These are phyloP conservation scores for Octodon degus DNA, from an alignment of 2,113 vertebrate species.

Conservation along the genomic window DNA sequence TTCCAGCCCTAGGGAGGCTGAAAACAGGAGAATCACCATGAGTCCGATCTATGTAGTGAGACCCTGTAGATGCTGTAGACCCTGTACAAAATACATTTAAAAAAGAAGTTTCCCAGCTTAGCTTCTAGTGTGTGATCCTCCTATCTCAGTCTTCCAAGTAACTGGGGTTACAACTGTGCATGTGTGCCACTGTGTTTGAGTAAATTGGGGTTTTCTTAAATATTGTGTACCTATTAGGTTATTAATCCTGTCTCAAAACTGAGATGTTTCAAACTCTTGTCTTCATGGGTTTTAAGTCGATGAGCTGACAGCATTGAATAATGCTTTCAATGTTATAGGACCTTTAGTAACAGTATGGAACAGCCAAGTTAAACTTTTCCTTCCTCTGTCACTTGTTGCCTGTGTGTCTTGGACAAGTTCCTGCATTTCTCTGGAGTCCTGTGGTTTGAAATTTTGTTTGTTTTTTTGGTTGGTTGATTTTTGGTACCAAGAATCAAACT, in stretches of 20 bases:
- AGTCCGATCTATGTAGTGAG: too few species aligned
- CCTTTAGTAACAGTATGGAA: neutral
- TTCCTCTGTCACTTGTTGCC: neutral
- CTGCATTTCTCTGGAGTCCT: neutral
- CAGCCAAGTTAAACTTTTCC: neutral
- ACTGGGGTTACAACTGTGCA: neutral
- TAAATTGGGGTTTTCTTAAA: constrained; percentile 34
- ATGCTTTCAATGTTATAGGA: neutral
- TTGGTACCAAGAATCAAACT: too few species aligned
- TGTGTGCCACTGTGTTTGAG: neutral
- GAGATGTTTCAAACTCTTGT: neutral
- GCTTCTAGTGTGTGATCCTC: neutral
- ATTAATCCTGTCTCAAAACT: neutral
- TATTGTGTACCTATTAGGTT: neutral
- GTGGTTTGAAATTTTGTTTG: neutral
- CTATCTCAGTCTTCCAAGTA: neutral
- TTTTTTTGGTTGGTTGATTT: too few species aligned
- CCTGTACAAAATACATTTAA: too few species aligned
- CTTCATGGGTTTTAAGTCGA: neutral
- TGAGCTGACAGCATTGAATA: neutral
- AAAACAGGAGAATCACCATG: too few species aligned
- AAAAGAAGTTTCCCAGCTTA: neutral
- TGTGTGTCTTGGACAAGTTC: neutral
- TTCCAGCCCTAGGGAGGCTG: too few species aligned
- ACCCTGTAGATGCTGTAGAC: too few species aligned